Percentiles rank a stretch among this genome's conserved stretches.
Evolutionary conservation across 2,797 vertebrate species (phyloP).

Genomic region (Anniella stebbinsi): DNA sequence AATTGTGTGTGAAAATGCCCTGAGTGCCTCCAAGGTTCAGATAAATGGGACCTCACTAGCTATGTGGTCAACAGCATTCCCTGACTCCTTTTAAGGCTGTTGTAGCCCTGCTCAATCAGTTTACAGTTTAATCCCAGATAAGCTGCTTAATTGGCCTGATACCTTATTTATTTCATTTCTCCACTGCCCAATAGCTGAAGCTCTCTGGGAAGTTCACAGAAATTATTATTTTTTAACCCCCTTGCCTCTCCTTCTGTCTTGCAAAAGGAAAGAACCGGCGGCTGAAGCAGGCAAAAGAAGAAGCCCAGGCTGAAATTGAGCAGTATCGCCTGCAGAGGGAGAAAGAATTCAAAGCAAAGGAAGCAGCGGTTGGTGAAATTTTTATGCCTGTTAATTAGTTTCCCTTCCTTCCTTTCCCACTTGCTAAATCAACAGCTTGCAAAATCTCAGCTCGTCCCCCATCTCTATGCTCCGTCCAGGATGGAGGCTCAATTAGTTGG

Average conservation of each 20-base stretch:
- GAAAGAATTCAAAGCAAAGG: conserved; percentile 97
- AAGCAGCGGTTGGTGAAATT: conserved; percentile 88
- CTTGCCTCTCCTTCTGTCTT: not conserved
- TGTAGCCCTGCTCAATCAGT: accelerated
- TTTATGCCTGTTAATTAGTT: not conserved
- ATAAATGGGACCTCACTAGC: not conserved
- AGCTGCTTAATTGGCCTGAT: not conserved
- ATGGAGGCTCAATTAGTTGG: not conserved
- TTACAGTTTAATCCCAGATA: not conserved
- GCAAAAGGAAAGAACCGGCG: conserved; percentile 92
- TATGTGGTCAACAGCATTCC: not conserved
- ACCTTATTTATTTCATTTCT: no score
- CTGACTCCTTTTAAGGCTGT: not conserved
- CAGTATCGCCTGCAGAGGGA: conserved; percentile 96
- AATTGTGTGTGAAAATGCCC: no score
- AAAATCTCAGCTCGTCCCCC: not conserved
- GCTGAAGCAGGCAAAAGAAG: conserved; percentile 97
- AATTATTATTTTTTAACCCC: not conserved
- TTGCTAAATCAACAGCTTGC: not conserved
- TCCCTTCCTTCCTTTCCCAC: not conserved
- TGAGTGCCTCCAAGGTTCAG: no score
- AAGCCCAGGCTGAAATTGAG: conserved; percentile 97
- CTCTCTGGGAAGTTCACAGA: no score
- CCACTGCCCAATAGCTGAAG: no score
- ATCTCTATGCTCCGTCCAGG: not conserved